Conservation (phyloP, 64 coral and sea anemone genomes). For the Actinia tenebrosa region DNA sequence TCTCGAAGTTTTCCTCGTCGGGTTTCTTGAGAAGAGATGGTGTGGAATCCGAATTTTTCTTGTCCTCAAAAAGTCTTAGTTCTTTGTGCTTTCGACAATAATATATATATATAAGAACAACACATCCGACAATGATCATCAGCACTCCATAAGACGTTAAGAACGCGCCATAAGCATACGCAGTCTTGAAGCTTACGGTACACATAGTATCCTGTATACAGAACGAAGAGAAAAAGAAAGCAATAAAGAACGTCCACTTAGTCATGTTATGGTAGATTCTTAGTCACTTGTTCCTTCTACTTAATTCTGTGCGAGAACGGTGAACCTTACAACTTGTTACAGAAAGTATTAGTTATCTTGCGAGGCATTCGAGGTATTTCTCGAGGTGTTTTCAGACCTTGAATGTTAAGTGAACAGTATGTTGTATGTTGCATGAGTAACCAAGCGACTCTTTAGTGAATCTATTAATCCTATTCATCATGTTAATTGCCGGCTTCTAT, state of each 20-base stretch:
- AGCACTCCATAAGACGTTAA: neutral
- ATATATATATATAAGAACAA: neutral
- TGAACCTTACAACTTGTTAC: neutral
- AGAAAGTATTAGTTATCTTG: neutral
- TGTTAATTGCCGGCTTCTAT: too few relatives aligned
- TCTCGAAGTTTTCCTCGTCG: too few relatives aligned
- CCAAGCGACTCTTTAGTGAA: neutral
- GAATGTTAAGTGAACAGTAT: neutral
- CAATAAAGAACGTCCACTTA: neutral
- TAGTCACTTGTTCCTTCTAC: neutral
- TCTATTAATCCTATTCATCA: too few relatives aligned
- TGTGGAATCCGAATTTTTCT: neutral
- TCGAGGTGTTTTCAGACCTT: neutral
- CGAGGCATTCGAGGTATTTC: neutral
- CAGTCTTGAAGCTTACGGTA: neutral
- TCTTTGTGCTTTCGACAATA: neutral
- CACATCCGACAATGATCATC: neutral
- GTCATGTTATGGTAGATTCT: neutral
- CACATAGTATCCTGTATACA: neutral
- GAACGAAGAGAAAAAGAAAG: neutral
- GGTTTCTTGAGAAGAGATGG: too few relatives aligned
- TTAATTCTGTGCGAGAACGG: too few relatives aligned
- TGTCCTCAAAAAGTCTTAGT: neutral
- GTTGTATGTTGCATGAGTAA: neutral
- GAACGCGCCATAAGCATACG: neutral